phyloP scores from a whole-genome alignment of 2,797 vertebrate species.

The Pelobates cultripes region DNA sequence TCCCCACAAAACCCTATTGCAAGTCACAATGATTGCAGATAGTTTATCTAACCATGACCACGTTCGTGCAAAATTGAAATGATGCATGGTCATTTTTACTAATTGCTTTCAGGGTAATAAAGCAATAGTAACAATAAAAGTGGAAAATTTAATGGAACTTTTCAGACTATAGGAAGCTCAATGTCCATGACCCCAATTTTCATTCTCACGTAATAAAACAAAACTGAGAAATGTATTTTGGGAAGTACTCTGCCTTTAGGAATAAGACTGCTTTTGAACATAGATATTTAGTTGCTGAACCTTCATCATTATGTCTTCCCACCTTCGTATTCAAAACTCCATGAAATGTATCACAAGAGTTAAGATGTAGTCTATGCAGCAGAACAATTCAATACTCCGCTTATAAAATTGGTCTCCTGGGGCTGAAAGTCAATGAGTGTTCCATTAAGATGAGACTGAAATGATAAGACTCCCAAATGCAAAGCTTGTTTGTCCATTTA shows the following conservation, averaged over 20 bases:
- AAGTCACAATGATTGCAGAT: too few relatives aligned
- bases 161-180: too few relatives aligned
- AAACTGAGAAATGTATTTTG: too few relatives aligned
- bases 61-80: too few relatives aligned
- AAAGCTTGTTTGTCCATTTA: conserved; percentile 52
- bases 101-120: neutral
- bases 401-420: conserved; percentile 46
- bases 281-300: conserved; percentile 1
- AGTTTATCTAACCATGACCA: too few relatives aligned
- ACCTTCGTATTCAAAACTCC: conserved; percentile 23
- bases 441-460: conserved; percentile 53
- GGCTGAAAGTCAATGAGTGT: conserved; percentile 50
- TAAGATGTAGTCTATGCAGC: conserved; percentile 25
- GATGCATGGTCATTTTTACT: neutral
- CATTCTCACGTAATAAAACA: too few relatives aligned
- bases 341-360: conserved; percentile 14
- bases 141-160: neutral
- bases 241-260: too few relatives aligned
- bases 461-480: conserved; percentile 42
- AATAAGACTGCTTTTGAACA: neutral
- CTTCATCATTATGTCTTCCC: neutral
- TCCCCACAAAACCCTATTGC: too few relatives aligned
- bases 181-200: too few relatives aligned
- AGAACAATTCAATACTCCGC: conserved; percentile 45
- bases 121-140: neutral